Evolutionary conservation across 1,140 invertebrate species (phyloP), one percentile per base, ranked within the genome.

Genomic region (Wiebesia pumilae): DNA sequence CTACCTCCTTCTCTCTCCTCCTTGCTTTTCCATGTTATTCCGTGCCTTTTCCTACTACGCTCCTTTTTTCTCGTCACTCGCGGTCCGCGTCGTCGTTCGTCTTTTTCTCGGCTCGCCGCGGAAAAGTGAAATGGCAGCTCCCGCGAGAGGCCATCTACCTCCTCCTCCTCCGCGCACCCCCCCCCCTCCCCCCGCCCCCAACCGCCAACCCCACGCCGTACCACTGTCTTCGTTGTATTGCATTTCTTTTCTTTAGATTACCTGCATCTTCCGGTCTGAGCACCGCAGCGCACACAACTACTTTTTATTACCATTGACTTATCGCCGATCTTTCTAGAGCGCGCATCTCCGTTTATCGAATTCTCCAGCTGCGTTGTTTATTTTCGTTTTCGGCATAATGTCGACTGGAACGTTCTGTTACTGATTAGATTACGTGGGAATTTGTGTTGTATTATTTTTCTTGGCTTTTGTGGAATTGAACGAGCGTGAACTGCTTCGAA

Each of bases 21-120:
- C 73, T 73, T 80, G 88, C 87, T 87, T 89, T 91, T 88, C 88
- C 88, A 83, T 87, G 88, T 91, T 90, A 90, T 90, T 89, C 88
- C 89, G 89, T 75, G 81, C 88, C 88, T 83, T 80, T 88, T 85
- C 81, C 87, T 65, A 77, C 38, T 43, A 35, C 73, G 12, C 54
- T 83, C 69, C 24, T 62, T 80, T 58, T 80, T 80, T 62, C 54
- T 40, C 54, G 30, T 54, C 69, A 38, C 47, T 82, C 81, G 67
- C 65, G 69, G 69, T 73, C 69, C 69, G 69, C 35, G 67, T 24
- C 82, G 67, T 24, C 82, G 75, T 47, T 65, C 83, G 71, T 84
- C 75, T 84, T 84, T 84, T 84, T 67, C 51, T 84, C 83, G 54
- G 47, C 58, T 67, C 35, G 58, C 58, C 62, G 75, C 75, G 75